Percentiles rank a stretch among this genome's conserved stretches.
Evolutionary conservation across 2,888 invertebrate genomes (phyloP).

Genomic region (Labia minor): DNA sequence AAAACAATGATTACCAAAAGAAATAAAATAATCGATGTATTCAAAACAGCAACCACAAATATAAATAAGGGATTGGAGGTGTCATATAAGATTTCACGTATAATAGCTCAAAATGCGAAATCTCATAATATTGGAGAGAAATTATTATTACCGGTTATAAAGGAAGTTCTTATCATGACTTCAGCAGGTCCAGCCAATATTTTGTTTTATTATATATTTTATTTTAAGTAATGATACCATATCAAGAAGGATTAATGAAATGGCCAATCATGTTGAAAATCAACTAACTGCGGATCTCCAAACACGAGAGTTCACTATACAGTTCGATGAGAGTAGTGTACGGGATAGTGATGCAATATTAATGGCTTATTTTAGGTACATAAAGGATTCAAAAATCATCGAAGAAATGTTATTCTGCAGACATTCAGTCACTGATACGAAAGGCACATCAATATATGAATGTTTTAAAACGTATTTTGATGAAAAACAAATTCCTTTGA

Average conservation of each 20-base stretch:
- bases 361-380: neutral
- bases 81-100: neutral
- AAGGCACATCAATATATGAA: neutral
- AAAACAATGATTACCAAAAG: neutral
- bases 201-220: neutral
- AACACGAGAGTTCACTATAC: neutral
- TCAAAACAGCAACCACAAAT: neutral
- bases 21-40: neutral
- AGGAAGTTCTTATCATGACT: slow-evolving; percentile 9
- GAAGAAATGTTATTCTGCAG: neutral
- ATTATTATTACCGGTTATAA: slow-evolving; percentile 9
- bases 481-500: neutral
- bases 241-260: slow-evolving; percentile 6
- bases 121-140: slow-evolving; percentile 16
- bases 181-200: neutral
- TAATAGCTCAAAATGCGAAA: neutral
- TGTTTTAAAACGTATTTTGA: neutral
- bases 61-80: neutral
- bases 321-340: neutral
- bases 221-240: neutral
- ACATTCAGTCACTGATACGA: neutral
- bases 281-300: neutral
- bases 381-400: neutral
- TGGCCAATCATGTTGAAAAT: slow-evolving; percentile 15
- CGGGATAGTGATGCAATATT: neutral